Evolutionary conservation across 2,888 invertebrate genomes (phyloP).

Genomic region (Melanchra persicariae): DNA sequence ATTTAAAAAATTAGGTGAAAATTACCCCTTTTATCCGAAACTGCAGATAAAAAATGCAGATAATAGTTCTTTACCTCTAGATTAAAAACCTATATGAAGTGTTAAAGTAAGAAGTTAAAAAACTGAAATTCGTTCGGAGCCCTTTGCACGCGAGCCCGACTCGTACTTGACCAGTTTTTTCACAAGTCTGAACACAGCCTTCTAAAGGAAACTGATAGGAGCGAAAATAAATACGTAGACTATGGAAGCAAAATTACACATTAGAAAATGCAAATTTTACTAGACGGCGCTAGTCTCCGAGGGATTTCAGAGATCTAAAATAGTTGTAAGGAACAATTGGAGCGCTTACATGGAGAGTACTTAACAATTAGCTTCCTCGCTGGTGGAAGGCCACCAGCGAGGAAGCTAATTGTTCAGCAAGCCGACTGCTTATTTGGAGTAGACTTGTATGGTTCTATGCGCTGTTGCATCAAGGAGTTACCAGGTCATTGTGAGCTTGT

Average conservation of each 20-base stretch:
- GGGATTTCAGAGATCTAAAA: conserved; percentile 38
- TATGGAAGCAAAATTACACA: conserved; percentile 28
- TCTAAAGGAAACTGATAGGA: conserved; percentile 4
- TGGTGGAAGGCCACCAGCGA: too few relatives aligned
- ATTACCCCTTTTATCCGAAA: too few relatives aligned
- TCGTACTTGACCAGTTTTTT: too few relatives aligned
- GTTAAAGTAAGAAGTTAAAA: too few relatives aligned
- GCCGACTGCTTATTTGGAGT: neutral
- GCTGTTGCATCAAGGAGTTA: neutral
- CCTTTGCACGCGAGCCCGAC: too few relatives aligned
- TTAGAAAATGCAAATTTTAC: conserved; percentile 41
- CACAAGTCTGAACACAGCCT: neutral
- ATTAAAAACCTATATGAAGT: too few relatives aligned
- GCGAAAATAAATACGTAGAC: conserved; percentile 31
- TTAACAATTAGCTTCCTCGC: conserved; percentile 38
- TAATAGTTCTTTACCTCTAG: too few relatives aligned
- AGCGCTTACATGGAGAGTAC: conserved; percentile 25
- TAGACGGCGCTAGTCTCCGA: conserved; percentile 24
- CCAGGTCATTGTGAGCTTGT: neutral
- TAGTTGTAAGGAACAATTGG: conserved; percentile 36
- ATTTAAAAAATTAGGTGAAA: too few relatives aligned
- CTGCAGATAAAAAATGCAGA: too few relatives aligned
- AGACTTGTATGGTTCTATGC: conserved; percentile 25
- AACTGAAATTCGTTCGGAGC: too few relatives aligned
- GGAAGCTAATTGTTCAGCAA: too few relatives aligned